Evolutionary conservation across 2,888 invertebrate species (phyloP), one percentile per base, ranked within the genome.

Genomic region (Agonopterix subpropinquella): DNA sequence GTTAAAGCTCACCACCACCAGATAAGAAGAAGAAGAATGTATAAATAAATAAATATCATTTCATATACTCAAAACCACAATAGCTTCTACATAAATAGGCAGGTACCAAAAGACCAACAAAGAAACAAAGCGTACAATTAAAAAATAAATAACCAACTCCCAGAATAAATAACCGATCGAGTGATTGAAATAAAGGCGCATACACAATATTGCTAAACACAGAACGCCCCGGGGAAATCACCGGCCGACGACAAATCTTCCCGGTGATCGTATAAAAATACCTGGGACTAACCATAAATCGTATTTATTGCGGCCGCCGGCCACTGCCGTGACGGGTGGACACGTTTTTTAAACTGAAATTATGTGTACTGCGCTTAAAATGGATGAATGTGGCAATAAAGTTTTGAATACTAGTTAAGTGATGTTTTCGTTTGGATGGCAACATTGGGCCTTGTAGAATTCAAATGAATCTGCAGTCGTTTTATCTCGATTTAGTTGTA

Each of bases 191-290:
- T 77, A 77, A 76, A 72, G 71, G 60, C 60, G 64, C 60, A 64
- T 69, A 61, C 61, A 68, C 68, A 70, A 68, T 67, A 63, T 64
- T 61, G 67, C 72, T 73, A 78, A 78, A 75, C 72, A 70, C 68
- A 76, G 53, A 45, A 59, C 48, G 45, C 81, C 65, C 74, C 0
- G 13, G 81, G 81, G 81, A 80, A 81, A 80, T 81, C 79, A 77
- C 59, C 44, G 66, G 57, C 51, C 55, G 56, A 54, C 73, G 77
- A 78, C 78, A 80, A 80, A 80, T 80, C 79, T 77, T 70, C 58
- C 58, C 61, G 43, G 59, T 59, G 67, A 73, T 73, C 73, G 67
- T 57, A 63, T 61, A 64, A 74, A 75, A 73, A 72, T 73, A 77
- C 71, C 63, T 64, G 57, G 53, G 41, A 48, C 54, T 64, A 53